A percentile compares a stretch with the other conserved stretches of the same genome.
Conservation (phyloP, 1,140 invertebrate genomes). For the Diuraphis noxia region DNA sequence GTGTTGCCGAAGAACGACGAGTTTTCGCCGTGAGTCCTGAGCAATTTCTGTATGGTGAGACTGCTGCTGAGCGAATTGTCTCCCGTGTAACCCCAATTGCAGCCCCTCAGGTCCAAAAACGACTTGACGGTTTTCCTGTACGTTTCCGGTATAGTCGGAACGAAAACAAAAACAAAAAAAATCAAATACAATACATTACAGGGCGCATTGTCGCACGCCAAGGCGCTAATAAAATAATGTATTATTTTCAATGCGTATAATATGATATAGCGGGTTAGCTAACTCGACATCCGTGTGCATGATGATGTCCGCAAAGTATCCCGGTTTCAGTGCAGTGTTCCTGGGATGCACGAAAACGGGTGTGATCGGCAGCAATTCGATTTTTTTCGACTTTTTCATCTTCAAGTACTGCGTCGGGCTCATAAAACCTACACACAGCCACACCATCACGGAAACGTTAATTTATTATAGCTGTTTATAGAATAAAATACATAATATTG, state of each 20-base stretch:
- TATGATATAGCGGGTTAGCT: constrained; percentile 7
- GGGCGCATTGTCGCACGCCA: too few relatives aligned
- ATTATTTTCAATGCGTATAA: not conserved
- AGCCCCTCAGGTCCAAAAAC: constrained; percentile 66
- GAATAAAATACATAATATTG: too few relatives aligned
- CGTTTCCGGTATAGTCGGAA: constrained; percentile 54
- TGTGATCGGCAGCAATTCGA: constrained; percentile 65
- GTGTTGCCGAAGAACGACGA: constrained; percentile 67
- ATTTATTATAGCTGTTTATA: too few relatives aligned
- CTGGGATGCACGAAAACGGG: constrained; percentile 66
- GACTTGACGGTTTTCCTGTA: constrained; percentile 65
- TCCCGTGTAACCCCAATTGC: constrained; percentile 65
- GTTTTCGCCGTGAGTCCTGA: constrained; percentile 67
- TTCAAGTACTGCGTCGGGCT: constrained; percentile 64
- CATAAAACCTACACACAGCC: constrained; percentile 64
- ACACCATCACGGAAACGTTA: not conserved
- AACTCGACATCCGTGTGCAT: constrained; percentile 62
- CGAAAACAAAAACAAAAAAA: not conserved
- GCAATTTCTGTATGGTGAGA: constrained; percentile 64
- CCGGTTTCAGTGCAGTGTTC: constrained; percentile 62
- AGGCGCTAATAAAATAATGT: not conserved
- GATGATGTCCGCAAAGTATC: constrained; percentile 68
- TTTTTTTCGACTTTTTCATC: constrained; percentile 55
- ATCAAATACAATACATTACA: not conserved
- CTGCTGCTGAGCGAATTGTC: constrained; percentile 65